Evolutionary conservation across 2,113 vertebrate species (phyloP).

Genomic region (Globicephala melas): DNA sequence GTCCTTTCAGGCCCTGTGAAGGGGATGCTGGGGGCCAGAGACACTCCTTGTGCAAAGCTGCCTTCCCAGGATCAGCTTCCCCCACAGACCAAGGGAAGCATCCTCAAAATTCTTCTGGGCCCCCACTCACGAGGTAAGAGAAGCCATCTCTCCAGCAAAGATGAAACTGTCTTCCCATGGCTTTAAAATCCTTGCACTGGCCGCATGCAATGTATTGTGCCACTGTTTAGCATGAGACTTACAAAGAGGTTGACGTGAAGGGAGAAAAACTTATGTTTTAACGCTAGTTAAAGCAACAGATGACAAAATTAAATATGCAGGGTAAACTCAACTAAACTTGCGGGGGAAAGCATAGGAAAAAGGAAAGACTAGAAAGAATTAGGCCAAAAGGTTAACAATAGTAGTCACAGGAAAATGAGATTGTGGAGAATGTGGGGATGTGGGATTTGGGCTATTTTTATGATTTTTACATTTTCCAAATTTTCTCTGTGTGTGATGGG

Average conservation of each 20-base stretch:
- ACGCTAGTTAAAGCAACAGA: background rate
- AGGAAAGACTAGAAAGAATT: background rate
- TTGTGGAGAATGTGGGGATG: background rate
- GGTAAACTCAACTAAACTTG: background rate
- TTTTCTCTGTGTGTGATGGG: background rate
- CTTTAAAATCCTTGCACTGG: background rate
- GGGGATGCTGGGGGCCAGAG: too few relatives aligned
- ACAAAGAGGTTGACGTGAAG: background rate
- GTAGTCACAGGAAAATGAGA: background rate
- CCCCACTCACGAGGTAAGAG: background rate
- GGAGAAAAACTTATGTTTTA: background rate
- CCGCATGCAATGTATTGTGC: background rate
- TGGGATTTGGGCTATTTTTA: background rate
- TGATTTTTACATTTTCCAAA: background rate
- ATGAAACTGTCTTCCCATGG: background rate
- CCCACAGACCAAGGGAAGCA: background rate
- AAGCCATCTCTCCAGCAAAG: background rate
- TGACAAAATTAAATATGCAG: background rate
- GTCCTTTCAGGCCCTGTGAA: background rate
- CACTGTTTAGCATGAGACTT: background rate
- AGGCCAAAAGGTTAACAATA: background rate
- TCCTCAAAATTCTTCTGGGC: background rate
- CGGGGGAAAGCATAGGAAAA: background rate
- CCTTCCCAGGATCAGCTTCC: background rate
- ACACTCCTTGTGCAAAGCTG: background rate